Evolutionary conservation across 1,140 invertebrate species (phyloP).

Genomic region (Rhopalosiphum maidis): DNA sequence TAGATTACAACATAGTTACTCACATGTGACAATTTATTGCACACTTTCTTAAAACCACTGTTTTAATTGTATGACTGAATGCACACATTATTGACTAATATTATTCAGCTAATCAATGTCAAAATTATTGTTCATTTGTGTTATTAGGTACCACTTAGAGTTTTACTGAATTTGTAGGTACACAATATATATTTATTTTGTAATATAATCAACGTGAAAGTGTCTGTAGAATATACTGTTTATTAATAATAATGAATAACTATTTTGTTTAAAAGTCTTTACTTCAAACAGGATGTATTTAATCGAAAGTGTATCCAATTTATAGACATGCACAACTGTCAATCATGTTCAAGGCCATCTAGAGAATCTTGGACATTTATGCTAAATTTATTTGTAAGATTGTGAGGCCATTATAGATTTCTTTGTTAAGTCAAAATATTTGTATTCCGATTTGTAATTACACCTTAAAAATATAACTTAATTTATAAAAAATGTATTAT

Average conservation of each 20-base stretch:
- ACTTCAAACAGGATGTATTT: slow-evolving; percentile 33
- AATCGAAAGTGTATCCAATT: slow-evolving; percentile 49
- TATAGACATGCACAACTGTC: background rate
- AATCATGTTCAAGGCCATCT: slow-evolving; percentile 42
- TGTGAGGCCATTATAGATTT: slow-evolving; percentile 7
- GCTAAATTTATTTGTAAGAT: slow-evolving; percentile 5
- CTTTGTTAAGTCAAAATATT: background rate
- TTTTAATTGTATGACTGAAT: background rate
- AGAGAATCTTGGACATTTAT: background rate
- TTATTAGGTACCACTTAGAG: too few relatives aligned
- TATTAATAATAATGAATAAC: slow-evolving; percentile 13
- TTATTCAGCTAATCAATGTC: background rate
- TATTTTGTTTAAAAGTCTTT: background rate
- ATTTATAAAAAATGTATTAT: background rate
- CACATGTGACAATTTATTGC: background rate
- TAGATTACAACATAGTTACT: background rate
- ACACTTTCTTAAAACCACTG: background rate
- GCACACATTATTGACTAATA: slow-evolving; percentile 8
- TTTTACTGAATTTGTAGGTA: background rate
- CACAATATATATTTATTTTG: background rate
- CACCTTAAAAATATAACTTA: background rate
- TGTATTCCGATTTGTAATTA: background rate
- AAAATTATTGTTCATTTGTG: background rate
- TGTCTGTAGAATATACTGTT: background rate
- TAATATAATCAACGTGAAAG: slow-evolving; percentile 15